These are phyloP conservation scores for Mayetiola destructor DNA, from an alignment of 2,888 invertebrate species.

Conservation along the genomic window DNA sequence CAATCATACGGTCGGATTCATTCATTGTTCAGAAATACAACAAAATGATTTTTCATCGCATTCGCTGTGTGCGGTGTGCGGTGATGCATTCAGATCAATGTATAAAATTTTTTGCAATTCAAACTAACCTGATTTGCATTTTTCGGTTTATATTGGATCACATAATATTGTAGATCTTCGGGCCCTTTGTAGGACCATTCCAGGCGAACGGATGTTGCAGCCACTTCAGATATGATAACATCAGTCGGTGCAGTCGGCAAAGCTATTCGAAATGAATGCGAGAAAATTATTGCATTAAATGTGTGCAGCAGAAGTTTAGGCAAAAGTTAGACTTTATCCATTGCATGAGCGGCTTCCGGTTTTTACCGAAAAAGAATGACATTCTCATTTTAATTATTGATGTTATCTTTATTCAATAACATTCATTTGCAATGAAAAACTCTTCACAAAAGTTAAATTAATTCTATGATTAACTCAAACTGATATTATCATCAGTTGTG, in stretches of 20 bases:
- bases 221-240: constrained; percentile 82
- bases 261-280: constrained; percentile 40
- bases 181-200: constrained; percentile 84
- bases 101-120: no score
- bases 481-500: no score
- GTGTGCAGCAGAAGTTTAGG: neutral
- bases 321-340: neutral
- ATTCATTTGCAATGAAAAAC: neutral
- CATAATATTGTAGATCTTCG: constrained; percentile 87
- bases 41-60: no score
- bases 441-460: constrained; percentile 7
- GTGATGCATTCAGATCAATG: no score
- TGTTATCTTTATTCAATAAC: neutral
- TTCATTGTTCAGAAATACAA: no score
- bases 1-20: no score
- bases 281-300: neutral
- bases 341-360: neutral
- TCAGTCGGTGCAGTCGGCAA: constrained; percentile 82
- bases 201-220: constrained; percentile 81
- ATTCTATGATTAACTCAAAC: neutral
- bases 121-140: constrained; percentile 57
- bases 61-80: no score
- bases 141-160: constrained; percentile 92
- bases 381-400: constrained; percentile 5
- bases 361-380: no score